Evolutionary conservation across 2,888 invertebrate species (phyloP), one percentile per base, ranked within the genome.

Genomic region (Sericinus montela): DNA sequence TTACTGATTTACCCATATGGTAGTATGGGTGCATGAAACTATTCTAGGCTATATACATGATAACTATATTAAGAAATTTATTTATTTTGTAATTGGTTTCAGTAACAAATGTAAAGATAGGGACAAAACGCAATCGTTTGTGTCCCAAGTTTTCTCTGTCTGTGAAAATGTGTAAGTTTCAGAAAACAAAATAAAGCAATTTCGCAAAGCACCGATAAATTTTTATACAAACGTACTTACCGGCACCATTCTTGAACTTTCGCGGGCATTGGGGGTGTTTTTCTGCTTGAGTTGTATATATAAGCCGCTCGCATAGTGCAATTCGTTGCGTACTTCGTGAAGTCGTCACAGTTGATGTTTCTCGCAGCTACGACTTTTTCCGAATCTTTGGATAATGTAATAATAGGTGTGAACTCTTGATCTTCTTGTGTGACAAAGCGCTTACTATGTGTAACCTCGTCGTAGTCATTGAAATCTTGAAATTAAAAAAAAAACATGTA

Each of bases 241-340:
- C 57, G 74, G 71, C 86, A 87, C 86, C 86, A 87, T 32, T 77
- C 69, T 7, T 11, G 23, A 7, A 87, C 57, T 52, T 76, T 81
- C 0, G 62, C 56, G 0, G 85, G 81, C 63, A 70, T 53, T 0
- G 86, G 86, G 0, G 84, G 85, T 0, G 73, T 58, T 44, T 75
- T 80, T 25, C 62, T 67, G 13, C 62, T 73, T 0, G 75, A 75
- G 34, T 85, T 83, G 49, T 83, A 83, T 29, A 79, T 66, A 1
- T 69, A 0, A 0, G 80, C 80, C 1, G 84, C 80, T 8, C 72
- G 65, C 5, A 63, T 7, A 0, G 79, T 81, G 51, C 85, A 86
- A 36, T 81, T 78, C 1, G 59, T n/a, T 0, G 75, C 75, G 40
- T 80, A 85, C 9, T 51, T 57, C 0, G 67, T 25, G 37, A 84